A percentile compares a stretch with the other conserved stretches of the same genome.
Evolutionary conservation across 2,888 invertebrate genomes (phyloP).

Genomic region (Lycocerus yunnanus): DNA sequence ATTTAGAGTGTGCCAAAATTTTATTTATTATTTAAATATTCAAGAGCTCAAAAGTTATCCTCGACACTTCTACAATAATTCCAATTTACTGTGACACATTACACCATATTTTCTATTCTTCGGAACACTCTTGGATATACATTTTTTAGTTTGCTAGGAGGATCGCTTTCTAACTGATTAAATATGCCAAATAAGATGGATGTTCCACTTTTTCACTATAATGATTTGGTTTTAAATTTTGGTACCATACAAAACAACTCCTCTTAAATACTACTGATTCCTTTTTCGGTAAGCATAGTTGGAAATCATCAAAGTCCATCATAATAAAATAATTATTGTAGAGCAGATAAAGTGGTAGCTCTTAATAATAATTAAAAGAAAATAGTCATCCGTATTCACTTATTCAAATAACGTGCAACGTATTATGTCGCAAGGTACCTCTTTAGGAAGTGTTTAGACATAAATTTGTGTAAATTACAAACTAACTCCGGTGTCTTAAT

Average conservation of each 20-base stretch:
- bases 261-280: neutral
- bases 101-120: neutral
- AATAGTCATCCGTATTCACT: no score
- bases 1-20: neutral
- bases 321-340: no score
- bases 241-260: neutral
- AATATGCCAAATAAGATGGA: neutral
- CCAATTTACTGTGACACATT: neutral
- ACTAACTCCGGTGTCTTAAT: no score
- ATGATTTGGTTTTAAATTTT: neutral
- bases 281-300: neutral
- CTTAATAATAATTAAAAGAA: no score
- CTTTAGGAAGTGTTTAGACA: no score
- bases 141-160: neutral
- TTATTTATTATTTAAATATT: neutral
- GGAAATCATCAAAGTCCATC: neutral
- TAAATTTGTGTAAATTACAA: no score
- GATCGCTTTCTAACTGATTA: neutral
- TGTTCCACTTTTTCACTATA: neutral
- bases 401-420: no score
- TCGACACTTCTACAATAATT: neutral
- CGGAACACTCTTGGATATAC: neutral
- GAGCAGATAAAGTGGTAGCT: no score
- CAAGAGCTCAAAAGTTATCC: neutral
- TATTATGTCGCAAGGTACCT: no score